phyloP scores from a whole-genome alignment of 2,113 vertebrate species.

The Pseudopodoces humilis region DNA sequence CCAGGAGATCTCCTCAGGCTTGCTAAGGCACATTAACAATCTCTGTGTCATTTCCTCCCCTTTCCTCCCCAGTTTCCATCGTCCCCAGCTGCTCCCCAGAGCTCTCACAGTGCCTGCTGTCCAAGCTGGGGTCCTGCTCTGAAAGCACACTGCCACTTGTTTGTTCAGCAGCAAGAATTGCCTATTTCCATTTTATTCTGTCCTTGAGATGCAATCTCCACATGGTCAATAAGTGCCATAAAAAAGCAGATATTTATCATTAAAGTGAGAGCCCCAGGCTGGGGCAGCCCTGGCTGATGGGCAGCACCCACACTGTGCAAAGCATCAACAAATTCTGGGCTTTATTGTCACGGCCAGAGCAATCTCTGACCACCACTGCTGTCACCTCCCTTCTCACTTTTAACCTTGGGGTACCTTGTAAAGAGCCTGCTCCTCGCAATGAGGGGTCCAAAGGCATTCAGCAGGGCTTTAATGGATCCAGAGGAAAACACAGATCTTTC shows the following conservation, averaged over 20 bases:
- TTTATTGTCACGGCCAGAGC: accelerated
- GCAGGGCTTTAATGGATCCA: not conserved
- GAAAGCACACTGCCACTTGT: not conserved
- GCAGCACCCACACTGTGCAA: not conserved
- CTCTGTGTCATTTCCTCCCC: not conserved
- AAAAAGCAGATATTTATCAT: not conserved
- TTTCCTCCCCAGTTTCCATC: not conserved
- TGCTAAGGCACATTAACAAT: too few species aligned
- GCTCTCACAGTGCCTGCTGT: not conserved
- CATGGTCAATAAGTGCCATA: constrained; percentile 14
- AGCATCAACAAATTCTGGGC: not conserved
- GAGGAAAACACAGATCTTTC: not conserved
- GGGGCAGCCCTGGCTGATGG: accelerated
- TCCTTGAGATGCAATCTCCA: constrained; percentile 15
- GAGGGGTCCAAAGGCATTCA: not conserved
- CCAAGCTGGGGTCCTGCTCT: not conserved
- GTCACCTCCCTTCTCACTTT: not conserved
- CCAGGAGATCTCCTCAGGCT: not conserved
- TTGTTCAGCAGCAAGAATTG: not conserved
- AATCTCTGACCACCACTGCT: not conserved
- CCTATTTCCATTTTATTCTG: not conserved
- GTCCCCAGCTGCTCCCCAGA: not conserved
- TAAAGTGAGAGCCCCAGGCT: not conserved
- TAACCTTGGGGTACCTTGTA: not conserved
- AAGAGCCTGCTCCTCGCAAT: not conserved